Conservation (phyloP, 2,113 vertebrate genomes). For the Sturnus vulgaris region DNA sequence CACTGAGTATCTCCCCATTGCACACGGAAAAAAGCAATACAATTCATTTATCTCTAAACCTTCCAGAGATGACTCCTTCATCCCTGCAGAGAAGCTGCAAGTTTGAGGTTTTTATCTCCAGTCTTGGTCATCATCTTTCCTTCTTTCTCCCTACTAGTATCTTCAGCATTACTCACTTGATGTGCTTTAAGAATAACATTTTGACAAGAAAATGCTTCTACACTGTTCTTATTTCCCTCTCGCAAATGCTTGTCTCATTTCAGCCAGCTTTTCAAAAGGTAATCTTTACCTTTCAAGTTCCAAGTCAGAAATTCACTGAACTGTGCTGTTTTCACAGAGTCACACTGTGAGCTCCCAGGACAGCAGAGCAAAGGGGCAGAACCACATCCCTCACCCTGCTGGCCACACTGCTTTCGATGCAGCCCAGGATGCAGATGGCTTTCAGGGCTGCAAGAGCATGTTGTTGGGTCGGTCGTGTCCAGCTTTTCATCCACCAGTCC, state of each 20-base stretch:
- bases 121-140: neutral
- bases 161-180: neutral
- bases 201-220: neutral
- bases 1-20: neutral
- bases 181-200: neutral
- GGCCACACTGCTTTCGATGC: neutral
- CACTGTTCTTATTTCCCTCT: neutral
- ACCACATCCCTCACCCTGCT: neutral
- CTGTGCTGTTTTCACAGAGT: neutral
- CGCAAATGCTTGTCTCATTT: neutral
- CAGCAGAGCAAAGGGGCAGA: neutral
- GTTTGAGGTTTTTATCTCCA: neutral
- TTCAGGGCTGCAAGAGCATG: rapidly evolving
- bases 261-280: neutral
- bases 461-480: neutral
- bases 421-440: rapidly evolving
- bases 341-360: neutral
- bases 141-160: neutral
- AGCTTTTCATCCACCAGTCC: neutral
- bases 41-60: neutral
- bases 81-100: neutral
- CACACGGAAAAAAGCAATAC: neutral
- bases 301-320: neutral
- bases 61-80: neutral
- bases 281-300: neutral